phyloP scores from a whole-genome alignment of 2,888 invertebrate species.

The Priocnemis perturbator region DNA sequence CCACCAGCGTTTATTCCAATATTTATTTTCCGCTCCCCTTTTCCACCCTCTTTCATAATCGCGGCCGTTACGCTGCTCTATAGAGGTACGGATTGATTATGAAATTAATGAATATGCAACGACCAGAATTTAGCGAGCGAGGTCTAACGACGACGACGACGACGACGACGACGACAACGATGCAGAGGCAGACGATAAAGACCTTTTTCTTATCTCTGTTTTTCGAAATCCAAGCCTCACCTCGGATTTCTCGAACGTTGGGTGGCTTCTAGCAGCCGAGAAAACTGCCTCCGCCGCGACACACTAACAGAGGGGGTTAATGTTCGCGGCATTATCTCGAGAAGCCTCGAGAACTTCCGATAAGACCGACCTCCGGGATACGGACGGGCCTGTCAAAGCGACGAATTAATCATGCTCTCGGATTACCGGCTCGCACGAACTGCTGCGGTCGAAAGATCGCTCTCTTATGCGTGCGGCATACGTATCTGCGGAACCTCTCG shows the following conservation, averaged over 20 bases:
- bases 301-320: too few relatives aligned
- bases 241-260: not conserved
- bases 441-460: too few relatives aligned
- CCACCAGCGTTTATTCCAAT: constrained; percentile 48
- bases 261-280: not conserved
- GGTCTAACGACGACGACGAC: not conserved
- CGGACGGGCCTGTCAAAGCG: not conserved
- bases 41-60: constrained; percentile 15
- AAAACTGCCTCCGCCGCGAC: too few relatives aligned
- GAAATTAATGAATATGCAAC: constrained; percentile 37
- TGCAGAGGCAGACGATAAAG: not conserved
- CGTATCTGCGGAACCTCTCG: too few relatives aligned
- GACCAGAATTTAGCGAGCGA: constrained; percentile 17
- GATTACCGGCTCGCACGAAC: not conserved
- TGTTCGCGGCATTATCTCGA: constrained; percentile 32
- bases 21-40: constrained; percentile 43
- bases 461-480: too few relatives aligned
- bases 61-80: not conserved
- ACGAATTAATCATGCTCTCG: constrained; percentile 17
- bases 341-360: constrained; percentile 26
- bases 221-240: not conserved
- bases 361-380: constrained; percentile 16
- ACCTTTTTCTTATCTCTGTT: not conserved
- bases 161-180: too few relatives aligned
- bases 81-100: constrained; percentile 32